These are phyloP conservation scores for Andricus quercusramuli DNA, from an alignment of 2,888 invertebrate species.

Conservation along the genomic window DNA sequence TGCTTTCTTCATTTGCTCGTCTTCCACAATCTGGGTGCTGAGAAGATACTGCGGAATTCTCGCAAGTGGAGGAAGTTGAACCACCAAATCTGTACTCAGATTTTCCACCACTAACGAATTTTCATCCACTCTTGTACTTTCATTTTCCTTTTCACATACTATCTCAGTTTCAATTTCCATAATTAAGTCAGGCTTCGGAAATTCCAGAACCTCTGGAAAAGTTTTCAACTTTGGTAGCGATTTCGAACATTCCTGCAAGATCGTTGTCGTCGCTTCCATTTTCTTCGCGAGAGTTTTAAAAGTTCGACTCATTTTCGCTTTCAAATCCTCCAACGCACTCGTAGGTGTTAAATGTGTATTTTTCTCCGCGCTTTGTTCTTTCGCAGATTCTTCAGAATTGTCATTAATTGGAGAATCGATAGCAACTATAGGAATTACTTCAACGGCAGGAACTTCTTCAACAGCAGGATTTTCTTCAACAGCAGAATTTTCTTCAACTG, in stretches of 20 bases:
- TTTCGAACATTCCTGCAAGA: constrained; percentile 7
- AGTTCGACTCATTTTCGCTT: constrained; percentile 32
- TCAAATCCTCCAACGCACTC: constrained; percentile 16
- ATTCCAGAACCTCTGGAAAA: background rate
- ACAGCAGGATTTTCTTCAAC: too few relatives aligned
- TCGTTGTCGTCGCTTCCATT: constrained; percentile 14
- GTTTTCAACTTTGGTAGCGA: constrained; percentile 22
- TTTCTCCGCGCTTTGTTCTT: background rate
- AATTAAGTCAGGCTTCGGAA: background rate
- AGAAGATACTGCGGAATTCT: constrained; percentile 55
- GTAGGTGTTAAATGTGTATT: background rate
- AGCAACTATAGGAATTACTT: background rate
- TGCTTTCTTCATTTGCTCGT: background rate
- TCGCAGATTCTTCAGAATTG: background rate
- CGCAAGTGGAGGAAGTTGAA: constrained; percentile 58
- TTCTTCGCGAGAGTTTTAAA: constrained; percentile 13
- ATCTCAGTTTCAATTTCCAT: background rate
- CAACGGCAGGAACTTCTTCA: background rate
- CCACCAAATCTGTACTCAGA: background rate
- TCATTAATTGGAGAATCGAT: background rate
- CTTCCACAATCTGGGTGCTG: constrained; percentile 6
- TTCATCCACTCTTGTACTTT: too few relatives aligned
- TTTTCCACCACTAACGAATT: background rate
- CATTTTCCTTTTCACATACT: background rate
- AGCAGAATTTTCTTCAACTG: background rate